A percentile compares a stretch with the other conserved stretches of the same genome.
Evolutionary conservation across 2,888 invertebrate genomes (phyloP).

Genomic region (Cremastinae sp.): DNA sequence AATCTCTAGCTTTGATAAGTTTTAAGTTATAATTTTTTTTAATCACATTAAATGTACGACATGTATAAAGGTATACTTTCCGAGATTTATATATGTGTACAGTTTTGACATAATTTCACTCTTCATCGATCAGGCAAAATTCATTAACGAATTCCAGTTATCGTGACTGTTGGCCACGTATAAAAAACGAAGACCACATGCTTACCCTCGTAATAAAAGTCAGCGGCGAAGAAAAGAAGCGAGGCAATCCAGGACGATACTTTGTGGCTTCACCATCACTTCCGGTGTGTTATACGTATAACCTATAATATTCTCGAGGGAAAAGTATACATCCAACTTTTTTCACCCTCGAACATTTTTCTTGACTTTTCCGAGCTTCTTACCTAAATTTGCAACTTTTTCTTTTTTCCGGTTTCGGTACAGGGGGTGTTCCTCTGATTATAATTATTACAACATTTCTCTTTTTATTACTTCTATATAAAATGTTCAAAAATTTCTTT

Average conservation of each 20-base stretch:
- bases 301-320: conserved; percentile 8
- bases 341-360: conserved; percentile 32
- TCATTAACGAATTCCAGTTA: not conserved
- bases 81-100: too few species aligned
- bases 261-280: conserved; percentile 22
- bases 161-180: not conserved
- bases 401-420: conserved; percentile 16
- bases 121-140: not conserved
- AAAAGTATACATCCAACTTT: conserved; percentile 22
- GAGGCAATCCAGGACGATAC: conserved; percentile 27
- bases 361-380: conserved; percentile 35
- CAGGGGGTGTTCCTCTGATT: not conserved
- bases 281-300: conserved; percentile 43
- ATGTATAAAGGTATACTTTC: too few species aligned
- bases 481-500: too few species aligned
- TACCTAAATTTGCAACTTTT: conserved; percentile 48
- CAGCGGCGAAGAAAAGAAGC: conserved; percentile 42
- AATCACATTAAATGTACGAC: too few species aligned
- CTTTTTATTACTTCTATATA: too few species aligned
- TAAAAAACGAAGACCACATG: not conserved
- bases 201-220: conserved; percentile 3
- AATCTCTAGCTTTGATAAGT: too few species aligned
- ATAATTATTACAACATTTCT: too few species aligned
- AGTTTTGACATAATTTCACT: too few species aligned
- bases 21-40: too few species aligned